Percentiles rank a stretch among this genome's conserved stretches.
Conservation (phyloP, 1,140 invertebrate genomes). For the Gryon sp. region DNA sequence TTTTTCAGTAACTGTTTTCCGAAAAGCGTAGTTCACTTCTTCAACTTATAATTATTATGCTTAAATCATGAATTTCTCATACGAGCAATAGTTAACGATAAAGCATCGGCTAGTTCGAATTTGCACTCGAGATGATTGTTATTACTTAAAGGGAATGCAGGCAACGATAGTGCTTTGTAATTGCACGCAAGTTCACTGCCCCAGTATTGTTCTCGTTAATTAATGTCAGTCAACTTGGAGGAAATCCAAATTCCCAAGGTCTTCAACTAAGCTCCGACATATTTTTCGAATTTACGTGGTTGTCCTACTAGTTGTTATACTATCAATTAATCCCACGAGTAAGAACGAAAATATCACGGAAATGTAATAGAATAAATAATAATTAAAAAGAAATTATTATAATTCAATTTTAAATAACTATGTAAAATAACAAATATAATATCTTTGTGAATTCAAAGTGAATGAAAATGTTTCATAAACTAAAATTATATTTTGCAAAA, state of each 20-base stretch:
- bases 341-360: no score
- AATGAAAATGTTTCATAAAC: no score
- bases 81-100: background rate
- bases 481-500: no score
- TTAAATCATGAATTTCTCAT: background rate
- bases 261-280: conserved; percentile 19
- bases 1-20: background rate
- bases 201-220: conserved; percentile 33
- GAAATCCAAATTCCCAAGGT: conserved; percentile 47
- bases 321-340: no score
- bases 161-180: conserved; percentile 22
- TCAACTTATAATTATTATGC: no score
- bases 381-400: no score
- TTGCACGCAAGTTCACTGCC: conserved; percentile 29
- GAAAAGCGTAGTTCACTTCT: no score
- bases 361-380: no score
- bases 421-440: no score
- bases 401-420: no score
- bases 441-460: no score
- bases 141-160: conserved; percentile 11
- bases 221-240: conserved; percentile 44
- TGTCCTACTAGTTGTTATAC: no score
- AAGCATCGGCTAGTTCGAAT: conserved; percentile 2
- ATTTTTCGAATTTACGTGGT: conserved; percentile 30
- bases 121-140: conserved; percentile 20